Conservation (phyloP, 2,888 invertebrate genomes). For the Papilio elwesi region DNA sequence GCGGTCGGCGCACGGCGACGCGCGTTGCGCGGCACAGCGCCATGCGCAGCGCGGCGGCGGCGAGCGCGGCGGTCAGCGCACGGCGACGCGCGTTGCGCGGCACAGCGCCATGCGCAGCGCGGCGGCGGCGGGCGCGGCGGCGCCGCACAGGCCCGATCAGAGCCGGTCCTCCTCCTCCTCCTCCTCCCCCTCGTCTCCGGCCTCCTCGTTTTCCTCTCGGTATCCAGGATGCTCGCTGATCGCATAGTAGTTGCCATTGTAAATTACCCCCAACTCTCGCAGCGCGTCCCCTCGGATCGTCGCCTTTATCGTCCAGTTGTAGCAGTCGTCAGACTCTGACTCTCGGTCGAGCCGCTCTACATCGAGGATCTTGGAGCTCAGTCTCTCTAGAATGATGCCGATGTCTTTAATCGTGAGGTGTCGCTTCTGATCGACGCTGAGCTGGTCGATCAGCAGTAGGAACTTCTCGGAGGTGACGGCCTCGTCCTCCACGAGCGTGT, state of each 20-base stretch:
- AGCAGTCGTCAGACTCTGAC: conserved; percentile 96
- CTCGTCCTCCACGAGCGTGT: conserved; percentile 96
- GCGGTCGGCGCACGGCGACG: conserved; percentile 62
- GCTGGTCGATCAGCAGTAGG: conserved; percentile 95
- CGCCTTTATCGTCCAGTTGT: conserved; percentile 98
- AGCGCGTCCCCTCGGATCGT: conserved; percentile 96
- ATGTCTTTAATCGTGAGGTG: conserved; percentile 97
- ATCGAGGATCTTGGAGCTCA: conserved; percentile 96
- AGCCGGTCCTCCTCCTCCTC: conserved; percentile 90
- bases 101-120: conserved; percentile 75
- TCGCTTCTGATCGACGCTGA: conserved; percentile 95
- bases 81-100: conserved; percentile 67
- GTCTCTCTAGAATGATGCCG: conserved; percentile 95
- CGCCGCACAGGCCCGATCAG: conserved; percentile 84
- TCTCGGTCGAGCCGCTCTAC: conserved; percentile 96
- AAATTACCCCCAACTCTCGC: conserved; percentile 95
- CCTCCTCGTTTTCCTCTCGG: conserved; percentile 94
- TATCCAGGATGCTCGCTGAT: conserved; percentile 97
- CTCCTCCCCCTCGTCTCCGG: conserved; percentile 92
- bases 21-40: conserved; percentile 70
- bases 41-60: conserved; percentile 72
- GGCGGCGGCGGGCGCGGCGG: conserved; percentile 75
- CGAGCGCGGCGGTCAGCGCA: conserved; percentile 58
- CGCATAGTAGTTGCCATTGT: conserved; percentile 97
- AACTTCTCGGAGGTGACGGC: conserved; percentile 95